Percentiles rank a stretch among this genome's conserved stretches.
phyloP scores from a whole-genome alignment of 2,113 vertebrate genomes.

The Amblyopsis rosae region DNA sequence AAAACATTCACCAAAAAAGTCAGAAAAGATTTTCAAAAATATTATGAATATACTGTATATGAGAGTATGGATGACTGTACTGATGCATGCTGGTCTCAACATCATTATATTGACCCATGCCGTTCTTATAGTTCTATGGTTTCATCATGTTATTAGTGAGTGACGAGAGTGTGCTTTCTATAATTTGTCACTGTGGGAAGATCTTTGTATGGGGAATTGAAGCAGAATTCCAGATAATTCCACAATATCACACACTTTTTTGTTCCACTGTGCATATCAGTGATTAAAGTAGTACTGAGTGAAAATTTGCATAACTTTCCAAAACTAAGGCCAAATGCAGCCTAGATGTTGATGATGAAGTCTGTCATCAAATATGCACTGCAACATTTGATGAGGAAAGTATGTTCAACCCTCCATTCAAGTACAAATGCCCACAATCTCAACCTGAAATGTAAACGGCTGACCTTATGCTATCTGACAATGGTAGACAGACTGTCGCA shows the following conservation, averaged over 20 bases:
- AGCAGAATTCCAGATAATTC: no score
- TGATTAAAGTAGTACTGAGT: no score
- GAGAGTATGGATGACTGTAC: neutral
- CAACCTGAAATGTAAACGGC: constrained; percentile 48
- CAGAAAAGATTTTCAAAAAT: neutral
- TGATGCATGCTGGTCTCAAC: neutral
- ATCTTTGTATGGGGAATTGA: no score
- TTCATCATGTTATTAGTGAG: no score
- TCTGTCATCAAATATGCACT: constrained; percentile 22
- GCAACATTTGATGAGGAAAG: constrained; percentile 45
- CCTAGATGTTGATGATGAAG: constrained; percentile 22
- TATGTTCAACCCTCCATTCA: constrained; percentile 61
- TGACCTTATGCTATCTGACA: neutral
- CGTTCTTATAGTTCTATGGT: no score
- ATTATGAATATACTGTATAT: neutral
- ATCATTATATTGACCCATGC: neutral
- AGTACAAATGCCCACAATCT: constrained; percentile 49
- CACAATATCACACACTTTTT: no score
- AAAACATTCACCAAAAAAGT: constrained; percentile 32
- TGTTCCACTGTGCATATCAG: no score
- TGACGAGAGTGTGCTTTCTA: no score
- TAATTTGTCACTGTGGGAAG: no score
- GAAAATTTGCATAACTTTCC: no score
- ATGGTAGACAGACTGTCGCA: constrained; percentile 18
- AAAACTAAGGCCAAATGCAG: constrained; percentile 1